A percentile compares a stretch with the other conserved stretches of the same genome.
Conservation (phyloP, 2,888 invertebrate species). For the Ophion ellenae region DNA sequence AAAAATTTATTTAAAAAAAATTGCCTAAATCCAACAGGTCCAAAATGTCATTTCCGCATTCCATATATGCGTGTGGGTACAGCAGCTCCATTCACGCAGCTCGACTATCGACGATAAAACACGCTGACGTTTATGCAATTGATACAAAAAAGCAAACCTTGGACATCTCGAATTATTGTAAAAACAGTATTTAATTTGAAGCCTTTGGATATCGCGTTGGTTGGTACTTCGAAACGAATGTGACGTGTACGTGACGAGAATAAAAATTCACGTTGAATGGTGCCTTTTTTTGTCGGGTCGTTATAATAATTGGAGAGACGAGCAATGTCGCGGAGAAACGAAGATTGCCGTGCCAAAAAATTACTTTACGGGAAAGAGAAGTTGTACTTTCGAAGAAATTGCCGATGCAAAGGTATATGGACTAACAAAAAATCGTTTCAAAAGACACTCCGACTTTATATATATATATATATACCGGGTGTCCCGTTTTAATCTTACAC, state of each 20-base stretch:
- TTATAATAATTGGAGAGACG: background rate
- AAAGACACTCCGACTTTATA: slow-evolving; percentile 5
- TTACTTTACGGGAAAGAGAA: background rate
- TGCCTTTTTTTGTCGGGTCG: background rate
- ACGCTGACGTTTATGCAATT: too few species aligned
- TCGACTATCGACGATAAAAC: too few species aligned
- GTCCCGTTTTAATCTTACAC: too few species aligned
- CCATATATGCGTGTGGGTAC: too few species aligned
- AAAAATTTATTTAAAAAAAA: too few species aligned
- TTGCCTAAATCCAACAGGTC: too few species aligned
- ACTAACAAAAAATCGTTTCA: slow-evolving; percentile 8
- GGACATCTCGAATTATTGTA: background rate
- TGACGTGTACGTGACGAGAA: slow-evolving; percentile 8
- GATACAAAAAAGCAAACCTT: too few species aligned
- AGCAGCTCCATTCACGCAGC: too few species aligned
- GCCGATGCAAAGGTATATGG: background rate
- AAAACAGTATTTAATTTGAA: background rate
- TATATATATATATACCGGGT: background rate
- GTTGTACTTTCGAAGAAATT: background rate
- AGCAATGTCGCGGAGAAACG: background rate
- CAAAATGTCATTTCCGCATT: too few species aligned
- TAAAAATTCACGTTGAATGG: background rate
- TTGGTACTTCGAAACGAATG: background rate
- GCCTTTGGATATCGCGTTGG: background rate
- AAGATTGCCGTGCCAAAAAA: background rate